A percentile compares a stretch with the other conserved stretches of the same genome.
Conservation (phyloP, 2,888 invertebrate species). For the Periphyllus acericola region DNA sequence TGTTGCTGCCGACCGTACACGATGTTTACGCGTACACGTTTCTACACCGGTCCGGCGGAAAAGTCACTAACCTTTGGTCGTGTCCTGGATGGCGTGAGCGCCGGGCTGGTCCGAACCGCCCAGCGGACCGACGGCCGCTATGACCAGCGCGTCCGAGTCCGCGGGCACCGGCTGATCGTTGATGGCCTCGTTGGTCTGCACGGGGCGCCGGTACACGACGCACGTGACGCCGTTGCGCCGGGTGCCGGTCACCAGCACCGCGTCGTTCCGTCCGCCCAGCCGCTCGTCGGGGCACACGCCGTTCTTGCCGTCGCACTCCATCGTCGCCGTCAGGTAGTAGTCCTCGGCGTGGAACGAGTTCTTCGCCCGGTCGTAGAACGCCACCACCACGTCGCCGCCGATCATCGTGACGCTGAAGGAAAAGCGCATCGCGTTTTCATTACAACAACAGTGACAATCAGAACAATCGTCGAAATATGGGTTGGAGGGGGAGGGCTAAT, state of each 20-base stretch:
- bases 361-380: conserved; percentile 74
- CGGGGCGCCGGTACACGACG: conserved; percentile 80
- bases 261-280: conserved; percentile 84
- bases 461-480: too few species aligned
- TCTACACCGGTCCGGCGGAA: too few species aligned
- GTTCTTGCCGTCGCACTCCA: conserved; percentile 70
- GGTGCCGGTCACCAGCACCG: conserved; percentile 78
- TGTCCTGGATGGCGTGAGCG: conserved; percentile 80
- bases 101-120: conserved; percentile 84
- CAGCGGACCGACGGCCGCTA: conserved; percentile 88
- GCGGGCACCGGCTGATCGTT: conserved; percentile 78
- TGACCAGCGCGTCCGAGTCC: conserved; percentile 79
- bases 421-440: too few species aligned
- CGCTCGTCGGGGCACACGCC: conserved; percentile 89
- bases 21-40: too few species aligned
- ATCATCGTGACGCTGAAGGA: conserved; percentile 68
- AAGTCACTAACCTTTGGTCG: conserved; percentile 72
- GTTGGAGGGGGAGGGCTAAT: too few species aligned
- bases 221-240: conserved; percentile 83
- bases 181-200: conserved; percentile 79
- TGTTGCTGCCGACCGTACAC: too few species aligned
- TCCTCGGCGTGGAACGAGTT: conserved; percentile 81
- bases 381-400: conserved; percentile 86
- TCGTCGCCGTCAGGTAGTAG: conserved; percentile 83
- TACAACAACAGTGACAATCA: too few species aligned